Percentiles rank a stretch among this genome's conserved stretches.
phyloP scores from a whole-genome alignment of 2,888 invertebrate species.

The Sussaba pulchella region DNA sequence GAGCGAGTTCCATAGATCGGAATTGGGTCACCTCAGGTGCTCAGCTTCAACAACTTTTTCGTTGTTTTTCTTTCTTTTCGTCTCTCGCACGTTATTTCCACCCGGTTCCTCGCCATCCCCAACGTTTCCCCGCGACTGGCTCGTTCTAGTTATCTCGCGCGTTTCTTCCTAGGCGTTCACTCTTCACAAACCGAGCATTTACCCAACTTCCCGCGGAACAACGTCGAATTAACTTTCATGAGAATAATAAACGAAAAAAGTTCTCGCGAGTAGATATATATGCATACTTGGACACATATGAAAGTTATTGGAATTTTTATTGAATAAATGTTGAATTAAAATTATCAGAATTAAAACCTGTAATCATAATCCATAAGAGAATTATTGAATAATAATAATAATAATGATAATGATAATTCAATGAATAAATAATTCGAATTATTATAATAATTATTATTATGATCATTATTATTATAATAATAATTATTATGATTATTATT shows the following conservation, averaged over 20 bases:
- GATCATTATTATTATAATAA: too few relatives aligned
- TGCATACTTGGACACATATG: conserved; percentile 7
- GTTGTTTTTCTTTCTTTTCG: conserved; percentile 3
- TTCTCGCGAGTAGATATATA: neutral
- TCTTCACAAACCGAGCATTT: neutral
- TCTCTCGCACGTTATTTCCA: neutral
- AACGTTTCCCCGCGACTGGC: neutral
- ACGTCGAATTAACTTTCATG: conserved; percentile 33
- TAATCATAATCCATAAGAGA: too few relatives aligned
- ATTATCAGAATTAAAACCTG: too few relatives aligned
- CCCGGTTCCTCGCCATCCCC: neutral
- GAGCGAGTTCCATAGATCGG: too few relatives aligned
- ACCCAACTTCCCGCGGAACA: conserved; percentile 8
- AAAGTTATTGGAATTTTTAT: too few relatives aligned
- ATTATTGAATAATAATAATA: too few relatives aligned
- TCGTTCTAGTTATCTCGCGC: conserved; percentile 21
- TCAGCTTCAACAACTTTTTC: too few relatives aligned
- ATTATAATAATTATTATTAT: too few relatives aligned
- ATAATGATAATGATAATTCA: too few relatives aligned
- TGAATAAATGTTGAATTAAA: too few relatives aligned
- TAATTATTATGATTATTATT: too few relatives aligned
- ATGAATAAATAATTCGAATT: too few relatives aligned
- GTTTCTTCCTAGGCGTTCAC: neutral
- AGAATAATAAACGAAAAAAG: conserved; percentile 9
- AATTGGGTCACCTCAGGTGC: conserved; percentile 40